Conservation (phyloP, 2,113 vertebrate genomes). For the Mohoua ochrocephala region DNA sequence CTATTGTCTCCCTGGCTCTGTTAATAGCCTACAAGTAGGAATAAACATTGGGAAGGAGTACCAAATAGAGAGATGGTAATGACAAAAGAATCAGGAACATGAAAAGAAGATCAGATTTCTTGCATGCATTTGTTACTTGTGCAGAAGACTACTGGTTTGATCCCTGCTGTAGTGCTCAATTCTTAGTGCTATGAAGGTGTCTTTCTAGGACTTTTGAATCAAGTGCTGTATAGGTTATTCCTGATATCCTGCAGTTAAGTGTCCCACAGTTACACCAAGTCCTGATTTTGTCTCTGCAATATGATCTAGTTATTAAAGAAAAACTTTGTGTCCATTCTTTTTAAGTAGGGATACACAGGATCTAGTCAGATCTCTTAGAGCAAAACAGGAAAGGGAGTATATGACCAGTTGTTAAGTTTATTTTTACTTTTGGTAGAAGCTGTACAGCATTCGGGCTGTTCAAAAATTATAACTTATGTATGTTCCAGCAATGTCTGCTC, state of each 20-base stretch:
- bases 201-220: not conserved
- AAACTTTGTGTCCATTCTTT: not conserved
- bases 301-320: not conserved
- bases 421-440: not conserved
- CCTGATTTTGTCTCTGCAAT: not conserved
- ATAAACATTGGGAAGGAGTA: not conserved
- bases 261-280: not conserved
- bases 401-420: not conserved
- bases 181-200: not conserved
- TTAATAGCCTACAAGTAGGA: not conserved
- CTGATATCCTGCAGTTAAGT: not conserved
- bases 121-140: fast-evolving
- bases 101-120: not conserved
- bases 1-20: not conserved
- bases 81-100: not conserved
- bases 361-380: no score
- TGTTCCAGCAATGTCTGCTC: not conserved
- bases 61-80: not conserved
- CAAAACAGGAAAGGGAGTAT: not conserved
- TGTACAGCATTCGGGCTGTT: not conserved
- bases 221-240: not conserved
- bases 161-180: not conserved
- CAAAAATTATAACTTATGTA: not conserved
- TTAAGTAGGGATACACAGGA: not conserved
- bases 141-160: not conserved